phyloP scores from a whole-genome alignment of 2,113 vertebrate genomes.

The Corythoichthys haematopterus region DNA sequence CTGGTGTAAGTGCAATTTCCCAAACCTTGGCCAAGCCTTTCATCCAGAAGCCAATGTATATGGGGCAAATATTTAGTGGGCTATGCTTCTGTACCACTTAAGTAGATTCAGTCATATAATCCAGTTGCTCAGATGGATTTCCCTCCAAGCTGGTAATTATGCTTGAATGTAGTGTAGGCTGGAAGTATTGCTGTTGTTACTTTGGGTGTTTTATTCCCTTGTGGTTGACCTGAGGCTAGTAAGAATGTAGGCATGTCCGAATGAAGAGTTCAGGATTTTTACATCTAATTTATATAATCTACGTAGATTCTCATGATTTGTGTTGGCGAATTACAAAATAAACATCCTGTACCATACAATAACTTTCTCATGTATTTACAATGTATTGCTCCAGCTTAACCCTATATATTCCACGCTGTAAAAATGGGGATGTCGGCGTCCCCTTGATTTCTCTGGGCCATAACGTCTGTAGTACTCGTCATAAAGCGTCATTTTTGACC shows the following conservation, averaged over 20 bases:
- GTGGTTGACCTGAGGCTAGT: conserved; percentile 22
- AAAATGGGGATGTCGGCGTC: too few relatives aligned
- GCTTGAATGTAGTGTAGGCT: conserved; percentile 49
- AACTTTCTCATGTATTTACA: neutral
- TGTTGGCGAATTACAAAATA: neutral
- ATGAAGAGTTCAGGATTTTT: neutral
- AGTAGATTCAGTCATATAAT: conserved; percentile 68
- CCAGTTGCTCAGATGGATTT: conserved; percentile 63
- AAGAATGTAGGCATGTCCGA: neutral
- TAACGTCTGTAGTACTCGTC: too few relatives aligned
- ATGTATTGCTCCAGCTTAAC: too few relatives aligned
- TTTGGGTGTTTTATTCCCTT: conserved; percentile 20
- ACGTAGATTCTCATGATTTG: neutral
- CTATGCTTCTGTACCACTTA: conserved; percentile 67
- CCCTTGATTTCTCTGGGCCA: too few relatives aligned
- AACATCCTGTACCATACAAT: neutral
- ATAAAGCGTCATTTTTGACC: too few relatives aligned
- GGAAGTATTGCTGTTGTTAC: conserved; percentile 33
- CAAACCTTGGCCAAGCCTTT: conserved; percentile 65
- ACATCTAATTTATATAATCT: neutral
- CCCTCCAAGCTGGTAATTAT: conserved; percentile 60
- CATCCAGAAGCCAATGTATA: conserved; percentile 66
- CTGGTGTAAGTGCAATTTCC: conserved; percentile 55
- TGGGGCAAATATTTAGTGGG: conserved; percentile 59
- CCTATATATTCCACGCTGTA: too few relatives aligned